Conservation (phyloP, 1,140 invertebrate species). For the Globodera rostochiensis region DNA sequence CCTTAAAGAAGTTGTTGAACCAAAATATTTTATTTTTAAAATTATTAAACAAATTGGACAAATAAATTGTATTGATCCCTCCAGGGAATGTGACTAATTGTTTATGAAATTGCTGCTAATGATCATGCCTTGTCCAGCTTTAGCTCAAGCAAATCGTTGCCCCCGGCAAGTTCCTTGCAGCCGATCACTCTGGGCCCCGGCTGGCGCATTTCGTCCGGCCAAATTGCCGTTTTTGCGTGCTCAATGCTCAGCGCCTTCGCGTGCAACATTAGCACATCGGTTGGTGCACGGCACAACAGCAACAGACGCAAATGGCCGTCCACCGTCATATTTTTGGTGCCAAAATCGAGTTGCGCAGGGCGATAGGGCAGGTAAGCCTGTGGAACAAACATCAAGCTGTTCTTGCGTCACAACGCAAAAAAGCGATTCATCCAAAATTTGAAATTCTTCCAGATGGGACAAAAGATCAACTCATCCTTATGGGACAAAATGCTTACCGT, state of each 20-base stretch:
- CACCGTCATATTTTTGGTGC: conserved; percentile 26
- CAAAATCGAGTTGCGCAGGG: conserved; percentile 1
- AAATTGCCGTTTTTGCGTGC: conserved; percentile 30
- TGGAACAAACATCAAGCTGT: too few relatives aligned
- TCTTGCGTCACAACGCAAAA: too few relatives aligned
- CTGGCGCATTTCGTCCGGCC: conserved; percentile 4
- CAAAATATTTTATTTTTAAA: neutral
- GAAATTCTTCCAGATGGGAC: too few relatives aligned
- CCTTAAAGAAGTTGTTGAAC: neutral
- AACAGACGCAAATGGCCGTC: conserved; percentile 30
- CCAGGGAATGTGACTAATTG: neutral
- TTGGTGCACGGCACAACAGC: conserved; percentile 18
- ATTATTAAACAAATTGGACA: neutral
- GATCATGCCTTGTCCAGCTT: conserved; percentile 15
- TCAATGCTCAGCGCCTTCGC: conserved; percentile 23
- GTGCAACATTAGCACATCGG: conserved; percentile 28
- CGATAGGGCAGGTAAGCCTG: conserved; percentile 24
- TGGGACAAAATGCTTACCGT: too few relatives aligned
- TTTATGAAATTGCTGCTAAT: neutral
- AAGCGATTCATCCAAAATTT: too few relatives aligned
- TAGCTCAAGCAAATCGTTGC: conserved; percentile 28
- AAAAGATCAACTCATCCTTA: too few relatives aligned
- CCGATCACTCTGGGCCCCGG: conserved; percentile 10
- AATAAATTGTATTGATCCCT: conserved; percentile 4
- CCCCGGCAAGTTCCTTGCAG: conserved; percentile 25